A percentile compares a stretch with the other conserved stretches of the same genome.
Evolutionary conservation across 2,113 vertebrate genomes (phyloP).

Genomic region (Sceloporus undulatus): DNA sequence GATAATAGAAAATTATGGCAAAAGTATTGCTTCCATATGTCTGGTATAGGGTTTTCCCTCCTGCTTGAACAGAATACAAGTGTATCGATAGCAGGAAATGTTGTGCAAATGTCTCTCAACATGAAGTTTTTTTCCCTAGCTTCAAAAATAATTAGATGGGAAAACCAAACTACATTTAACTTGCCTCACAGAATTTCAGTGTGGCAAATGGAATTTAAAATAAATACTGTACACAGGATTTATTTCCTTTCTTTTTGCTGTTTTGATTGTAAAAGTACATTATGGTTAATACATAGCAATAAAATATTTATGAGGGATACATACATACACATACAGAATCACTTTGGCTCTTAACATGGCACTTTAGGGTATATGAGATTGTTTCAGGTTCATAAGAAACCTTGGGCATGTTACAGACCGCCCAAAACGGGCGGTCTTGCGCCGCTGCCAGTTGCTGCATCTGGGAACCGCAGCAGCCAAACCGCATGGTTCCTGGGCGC

Average conservation of each 20-base stretch:
- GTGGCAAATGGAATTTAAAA: slow-evolving; percentile 12
- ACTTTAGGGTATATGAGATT: background rate
- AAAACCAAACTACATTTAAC: slow-evolving; percentile 61
- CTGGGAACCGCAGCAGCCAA: too few relatives aligned
- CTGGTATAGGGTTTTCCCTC: slow-evolving; percentile 41
- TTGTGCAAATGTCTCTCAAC: slow-evolving; percentile 67
- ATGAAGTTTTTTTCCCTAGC: slow-evolving; percentile 54
- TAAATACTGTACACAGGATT: background rate
- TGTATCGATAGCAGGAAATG: slow-evolving; percentile 66
- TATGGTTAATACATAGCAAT: slow-evolving; percentile 1
- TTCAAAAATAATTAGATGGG: slow-evolving; percentile 65
- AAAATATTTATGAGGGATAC: background rate
- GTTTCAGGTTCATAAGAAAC: background rate
- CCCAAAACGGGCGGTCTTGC: too few relatives aligned
- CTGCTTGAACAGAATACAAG: slow-evolving; percentile 70
- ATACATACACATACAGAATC: background rate
- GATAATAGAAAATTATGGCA: slow-evolving; percentile 62
- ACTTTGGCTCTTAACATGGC: background rate
- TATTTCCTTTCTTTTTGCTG: background rate
- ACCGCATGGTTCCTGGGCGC: too few relatives aligned
- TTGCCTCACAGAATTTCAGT: slow-evolving; percentile 42
- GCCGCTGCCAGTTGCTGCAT: too few relatives aligned
- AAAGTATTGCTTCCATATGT: slow-evolving; percentile 75
- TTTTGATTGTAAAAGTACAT: background rate
- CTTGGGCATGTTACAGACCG: too few relatives aligned